Conservation (phyloP, 2,888 invertebrate species). For the Argynnis bischoffii region DNA sequence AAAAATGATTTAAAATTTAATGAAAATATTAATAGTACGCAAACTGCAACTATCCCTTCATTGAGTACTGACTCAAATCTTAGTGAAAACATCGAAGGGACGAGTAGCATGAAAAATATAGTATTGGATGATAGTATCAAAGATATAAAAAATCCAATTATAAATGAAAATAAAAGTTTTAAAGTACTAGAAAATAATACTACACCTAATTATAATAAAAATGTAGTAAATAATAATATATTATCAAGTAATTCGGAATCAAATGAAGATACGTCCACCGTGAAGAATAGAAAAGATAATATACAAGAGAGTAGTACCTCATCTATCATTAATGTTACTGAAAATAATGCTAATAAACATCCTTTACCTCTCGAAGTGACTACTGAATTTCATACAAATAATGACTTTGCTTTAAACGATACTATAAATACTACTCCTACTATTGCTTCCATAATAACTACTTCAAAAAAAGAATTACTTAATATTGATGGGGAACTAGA, state of each 20-base stretch:
- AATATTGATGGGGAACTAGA: neutral
- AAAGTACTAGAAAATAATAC: neutral
- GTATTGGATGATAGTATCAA: constrained; percentile 1
- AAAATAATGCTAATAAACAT: neutral
- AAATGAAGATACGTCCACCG: neutral
- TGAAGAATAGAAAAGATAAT: neutral
- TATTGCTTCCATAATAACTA: neutral
- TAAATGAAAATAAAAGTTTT: neutral
- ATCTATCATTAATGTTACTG: neutral
- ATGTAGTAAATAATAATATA: too few species aligned
- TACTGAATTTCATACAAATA: constrained; percentile 11
- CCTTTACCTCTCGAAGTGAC: neutral
- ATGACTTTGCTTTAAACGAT: neutral
- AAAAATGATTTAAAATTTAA: neutral
- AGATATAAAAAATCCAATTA: neutral
- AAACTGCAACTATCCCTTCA: neutral
- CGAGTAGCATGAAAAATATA: neutral
- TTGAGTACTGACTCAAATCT: neutral
- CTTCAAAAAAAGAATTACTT: neutral
- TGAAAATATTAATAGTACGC: neutral
- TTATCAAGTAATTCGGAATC: too few species aligned
- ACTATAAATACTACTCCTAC: neutral
- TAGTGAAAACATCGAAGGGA: neutral
- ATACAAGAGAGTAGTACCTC: neutral
- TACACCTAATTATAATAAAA: neutral